Conservation (phyloP, 1,140 invertebrate species). For the Meteorus sp. region DNA sequence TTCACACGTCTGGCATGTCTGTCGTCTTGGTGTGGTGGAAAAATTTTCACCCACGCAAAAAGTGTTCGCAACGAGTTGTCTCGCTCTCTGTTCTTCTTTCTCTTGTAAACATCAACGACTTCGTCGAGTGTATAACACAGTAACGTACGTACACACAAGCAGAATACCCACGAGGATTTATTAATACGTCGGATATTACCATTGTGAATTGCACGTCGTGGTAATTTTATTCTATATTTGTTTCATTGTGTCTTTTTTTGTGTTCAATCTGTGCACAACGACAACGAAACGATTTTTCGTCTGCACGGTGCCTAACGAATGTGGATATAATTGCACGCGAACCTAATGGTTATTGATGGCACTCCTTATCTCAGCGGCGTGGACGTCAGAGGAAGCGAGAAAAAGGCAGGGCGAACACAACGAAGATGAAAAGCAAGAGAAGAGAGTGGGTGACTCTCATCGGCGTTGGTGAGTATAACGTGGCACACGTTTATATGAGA, state of each 20-base stretch:
- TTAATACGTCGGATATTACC: constrained; percentile 26
- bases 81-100: not conserved
- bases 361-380: constrained; percentile 30
- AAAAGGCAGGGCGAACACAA: not conserved
- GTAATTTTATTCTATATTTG: not conserved
- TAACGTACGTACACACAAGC: not conserved
- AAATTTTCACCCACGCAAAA: constrained; percentile 22
- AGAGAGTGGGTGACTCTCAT: not conserved
- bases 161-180: constrained; percentile 11
- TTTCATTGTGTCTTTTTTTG: constrained; percentile 8
- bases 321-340: constrained; percentile 52
- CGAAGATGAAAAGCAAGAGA: not conserved
- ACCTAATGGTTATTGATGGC: constrained; percentile 56
- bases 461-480: constrained; percentile 14
- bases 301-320: constrained; percentile 39
- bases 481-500: constrained; percentile 10
- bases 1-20: constrained; percentile 26
- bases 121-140: no score
- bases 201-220: constrained; percentile 5
- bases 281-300: constrained; percentile 26
- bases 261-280: constrained; percentile 9
- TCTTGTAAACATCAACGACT: constrained; percentile 1
- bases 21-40: not conserved
- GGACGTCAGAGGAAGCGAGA: not conserved
- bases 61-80: no score